Evolutionary conservation across 2,113 vertebrate species (phyloP).

Genomic region (Otus sunia): DNA sequence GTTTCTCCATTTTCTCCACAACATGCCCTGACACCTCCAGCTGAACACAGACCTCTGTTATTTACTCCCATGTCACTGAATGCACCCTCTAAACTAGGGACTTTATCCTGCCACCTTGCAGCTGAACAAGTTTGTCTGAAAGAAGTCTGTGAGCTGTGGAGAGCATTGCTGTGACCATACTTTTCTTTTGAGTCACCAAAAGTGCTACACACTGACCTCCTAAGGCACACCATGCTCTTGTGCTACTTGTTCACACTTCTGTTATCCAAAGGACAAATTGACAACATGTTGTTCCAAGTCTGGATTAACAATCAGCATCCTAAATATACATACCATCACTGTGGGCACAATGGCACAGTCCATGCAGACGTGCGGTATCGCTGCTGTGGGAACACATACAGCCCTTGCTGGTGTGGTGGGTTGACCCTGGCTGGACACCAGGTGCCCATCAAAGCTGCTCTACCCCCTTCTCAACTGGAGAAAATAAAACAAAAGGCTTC

Average conservation of each 20-base stretch:
- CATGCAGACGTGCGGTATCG: accelerated
- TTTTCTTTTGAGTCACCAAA: neutral
- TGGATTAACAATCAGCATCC: neutral
- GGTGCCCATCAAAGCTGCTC: neutral
- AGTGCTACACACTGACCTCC: neutral
- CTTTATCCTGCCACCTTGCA: neutral
- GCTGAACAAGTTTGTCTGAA: neutral
- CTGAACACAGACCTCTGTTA: neutral
- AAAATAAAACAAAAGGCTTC: neutral
- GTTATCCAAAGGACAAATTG: neutral
- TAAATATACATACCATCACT: neutral
- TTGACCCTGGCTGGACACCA: neutral
- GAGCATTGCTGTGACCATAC: too few species aligned
- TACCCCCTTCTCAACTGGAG: neutral
- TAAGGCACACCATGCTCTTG: neutral
- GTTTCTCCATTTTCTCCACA: neutral
- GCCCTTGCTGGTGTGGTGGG: neutral
- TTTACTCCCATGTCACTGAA: neutral
- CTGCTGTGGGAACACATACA: neutral
- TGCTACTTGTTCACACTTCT: neutral
- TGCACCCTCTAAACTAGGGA: neutral
- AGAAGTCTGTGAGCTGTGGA: neutral
- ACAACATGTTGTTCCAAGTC: neutral
- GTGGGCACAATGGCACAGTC: accelerated
- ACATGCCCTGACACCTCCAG: neutral